These are phyloP conservation scores for Aegithalos caudatus DNA, from an alignment of 2,113 vertebrate genomes.

Conservation along the genomic window DNA sequence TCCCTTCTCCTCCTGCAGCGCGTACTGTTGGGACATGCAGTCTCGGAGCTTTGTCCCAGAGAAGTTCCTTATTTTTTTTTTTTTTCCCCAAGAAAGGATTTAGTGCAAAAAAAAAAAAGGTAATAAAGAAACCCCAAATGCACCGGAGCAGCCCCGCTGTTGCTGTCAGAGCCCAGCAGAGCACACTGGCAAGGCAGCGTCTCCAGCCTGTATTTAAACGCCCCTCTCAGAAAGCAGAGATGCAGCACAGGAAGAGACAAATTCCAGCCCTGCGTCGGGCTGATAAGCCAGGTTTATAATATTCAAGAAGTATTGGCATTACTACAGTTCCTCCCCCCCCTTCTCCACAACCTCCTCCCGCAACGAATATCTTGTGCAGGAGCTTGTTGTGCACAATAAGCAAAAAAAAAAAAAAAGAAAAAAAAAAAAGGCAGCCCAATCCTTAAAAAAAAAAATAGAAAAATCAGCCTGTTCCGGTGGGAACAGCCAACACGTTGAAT, in stretches of 20 bases:
- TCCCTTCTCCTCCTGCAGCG: slow-evolving; percentile 46
- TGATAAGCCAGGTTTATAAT: slow-evolving; percentile 69
- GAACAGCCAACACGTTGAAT: slow-evolving; percentile 54
- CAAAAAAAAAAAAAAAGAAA: slow-evolving; percentile 7
- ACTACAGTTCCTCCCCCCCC: slow-evolving; percentile 28
- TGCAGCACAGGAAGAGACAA: slow-evolving; percentile 65
- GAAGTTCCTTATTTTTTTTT: background rate
- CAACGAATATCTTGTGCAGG: background rate
- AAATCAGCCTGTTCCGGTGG: slow-evolving; percentile 45
- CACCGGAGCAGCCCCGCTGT: background rate
- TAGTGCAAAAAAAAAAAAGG: background rate
- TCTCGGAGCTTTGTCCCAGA: background rate
- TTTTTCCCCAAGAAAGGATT: background rate
- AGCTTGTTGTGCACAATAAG: slow-evolving; percentile 54
- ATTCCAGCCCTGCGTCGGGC: slow-evolving; percentile 57
- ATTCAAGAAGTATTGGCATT: slow-evolving; percentile 64
- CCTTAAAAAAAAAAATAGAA: background rate
- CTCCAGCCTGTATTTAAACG: slow-evolving; percentile 61
- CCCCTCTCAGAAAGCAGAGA: slow-evolving; percentile 60
- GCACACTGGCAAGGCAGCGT: slow-evolving; percentile 50
- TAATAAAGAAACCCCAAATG: background rate
- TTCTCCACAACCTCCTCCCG: background rate
- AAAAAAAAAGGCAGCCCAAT: background rate
- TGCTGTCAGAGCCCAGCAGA: slow-evolving; percentile 36
- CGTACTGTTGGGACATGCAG: slow-evolving; percentile 52